Evolutionary conservation across 1,140 invertebrate species (phyloP), one percentile per base, ranked within the genome.

Genomic region (Acromyrmex charruanus): DNA sequence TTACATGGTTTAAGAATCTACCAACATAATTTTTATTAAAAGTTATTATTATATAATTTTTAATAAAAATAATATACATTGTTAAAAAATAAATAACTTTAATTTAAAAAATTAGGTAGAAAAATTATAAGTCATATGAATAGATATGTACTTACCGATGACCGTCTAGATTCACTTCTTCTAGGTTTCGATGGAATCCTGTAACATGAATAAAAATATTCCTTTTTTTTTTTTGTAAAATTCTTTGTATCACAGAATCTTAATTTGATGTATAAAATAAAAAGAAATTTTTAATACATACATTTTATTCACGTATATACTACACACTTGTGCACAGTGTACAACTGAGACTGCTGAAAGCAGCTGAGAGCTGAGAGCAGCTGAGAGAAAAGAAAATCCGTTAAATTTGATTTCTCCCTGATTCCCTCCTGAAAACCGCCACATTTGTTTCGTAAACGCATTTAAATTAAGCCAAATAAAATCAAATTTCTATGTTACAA

Each of bases 1-100:
- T 93, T 93, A 3, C 89, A 58, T 39, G 85, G 58, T 49, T 93
- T 93, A 25, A 93, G 89, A 77, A 93, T 93, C 93, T 93, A 59
- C 0, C 2, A 68, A 63, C 14, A 74, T 55, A 21, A 21, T 51
- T 51, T 2, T 51, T 4, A 51, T 51, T 51, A 51, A 39, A 49
- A 68, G 82, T 63, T 5, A 75, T 35, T 49, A 21, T 21, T 21
- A 21, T 21, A 21, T 21, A 31, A 53, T 74, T 59, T 77, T 35
- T 14, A 75, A 39, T 59, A 82, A 66, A 68, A 14, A 49, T 31
- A 25, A 14, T 35, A 28, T 51, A 35, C 63, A 25, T 79, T 55
- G 81, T n/a, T 14, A 28, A 65, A 28, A 65, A 66, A 66, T 49
- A 49, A 4, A 18, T 21, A 39, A 18, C 14, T 21, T 5, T 44